Evolutionary conservation across 2,113 vertebrate species (phyloP), one percentile per base, ranked within the genome.

Genomic region (Brachypteracias leptosomus): DNA sequence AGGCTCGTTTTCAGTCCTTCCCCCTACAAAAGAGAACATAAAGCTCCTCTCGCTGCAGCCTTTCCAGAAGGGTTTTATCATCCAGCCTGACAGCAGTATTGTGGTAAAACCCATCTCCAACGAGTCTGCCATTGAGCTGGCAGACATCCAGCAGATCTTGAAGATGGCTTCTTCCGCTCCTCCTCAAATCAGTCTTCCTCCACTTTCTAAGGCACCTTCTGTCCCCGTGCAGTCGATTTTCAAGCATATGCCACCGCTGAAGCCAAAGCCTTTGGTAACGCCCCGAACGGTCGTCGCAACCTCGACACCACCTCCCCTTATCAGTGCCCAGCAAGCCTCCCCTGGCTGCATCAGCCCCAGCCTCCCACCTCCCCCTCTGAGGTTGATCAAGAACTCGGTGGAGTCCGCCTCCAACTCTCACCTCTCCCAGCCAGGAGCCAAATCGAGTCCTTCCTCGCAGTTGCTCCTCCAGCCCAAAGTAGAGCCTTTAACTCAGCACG

Each of bases 131-230:
- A 98, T 99, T 59, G 99, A 99, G 96, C 97, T 99, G 93, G 99
- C 99, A 0, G 99, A 99, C 95, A 99, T 99, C 96, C 99, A 99
- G 96, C 99, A 99, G 98, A 99, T 99, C 95, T 98, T 99, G 89
- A 99, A 99, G 94, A 99, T 99, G 98, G 98, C 99, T 13, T 96
- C 99, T 9, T 98, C 99, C 0, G 98, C 98, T 2, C 98, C 98
- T 13, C 98, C 98, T 49, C 99, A 99, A 22, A 99, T 99, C 81
- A 99, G 98, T 90, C 98, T 99, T 89, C 99, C 99, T 0, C 97
- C 98, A 3, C 98, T 99, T 90, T 98, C 99, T 91, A 99, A 99
- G 97, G 98, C 98, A 74, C 98, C 98, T 3, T 98, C 98, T 42
- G 95, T 98, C 59, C 97, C 98, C 2, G 95, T 98, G 68, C 98